phyloP scores from a whole-genome alignment of 2,888 invertebrate genomes.

The Augochlorella aurata region DNA sequence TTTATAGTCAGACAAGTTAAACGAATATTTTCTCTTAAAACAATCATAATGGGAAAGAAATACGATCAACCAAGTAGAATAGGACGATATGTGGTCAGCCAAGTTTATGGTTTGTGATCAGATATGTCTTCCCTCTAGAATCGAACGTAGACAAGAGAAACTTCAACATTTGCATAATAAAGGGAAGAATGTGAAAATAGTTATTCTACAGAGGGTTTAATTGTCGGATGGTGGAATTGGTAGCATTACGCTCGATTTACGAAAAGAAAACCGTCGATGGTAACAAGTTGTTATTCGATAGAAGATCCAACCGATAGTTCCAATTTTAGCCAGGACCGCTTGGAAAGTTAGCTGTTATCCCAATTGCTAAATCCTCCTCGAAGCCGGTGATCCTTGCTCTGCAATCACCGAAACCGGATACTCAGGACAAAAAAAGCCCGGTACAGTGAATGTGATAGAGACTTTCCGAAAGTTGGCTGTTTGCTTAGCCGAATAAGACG shows the following conservation, averaged over 20 bases:
- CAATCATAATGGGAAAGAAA: too few relatives aligned
- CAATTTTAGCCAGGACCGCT: background rate
- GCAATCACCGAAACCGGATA: slow-evolving; percentile 18
- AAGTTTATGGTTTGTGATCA: too few relatives aligned
- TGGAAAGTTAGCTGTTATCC: slow-evolving; percentile 11
- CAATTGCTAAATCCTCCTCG: slow-evolving; percentile 7
- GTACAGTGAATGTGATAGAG: background rate
- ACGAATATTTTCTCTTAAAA: background rate
- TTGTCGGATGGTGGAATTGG: background rate
- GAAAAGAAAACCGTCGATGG: background rate
- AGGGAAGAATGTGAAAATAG: background rate
- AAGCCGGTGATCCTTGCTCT: slow-evolving; percentile 9
- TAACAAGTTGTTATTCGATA: background rate
- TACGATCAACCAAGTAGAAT: too few relatives aligned
- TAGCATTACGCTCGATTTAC: background rate
- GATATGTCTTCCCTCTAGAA: too few relatives aligned
- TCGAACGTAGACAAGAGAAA: too few relatives aligned
- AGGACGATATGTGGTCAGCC: too few relatives aligned
- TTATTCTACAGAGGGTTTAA: background rate
- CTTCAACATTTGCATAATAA: too few relatives aligned
- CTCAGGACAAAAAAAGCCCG: slow-evolving; percentile 8
- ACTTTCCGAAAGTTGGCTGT: background rate
- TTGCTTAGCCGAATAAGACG: background rate
- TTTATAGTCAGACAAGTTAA: background rate
- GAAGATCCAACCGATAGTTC: slow-evolving; percentile 5